phyloP scores from a whole-genome alignment of 1,140 invertebrate genomes.

The Drosophila truncata region DNA sequence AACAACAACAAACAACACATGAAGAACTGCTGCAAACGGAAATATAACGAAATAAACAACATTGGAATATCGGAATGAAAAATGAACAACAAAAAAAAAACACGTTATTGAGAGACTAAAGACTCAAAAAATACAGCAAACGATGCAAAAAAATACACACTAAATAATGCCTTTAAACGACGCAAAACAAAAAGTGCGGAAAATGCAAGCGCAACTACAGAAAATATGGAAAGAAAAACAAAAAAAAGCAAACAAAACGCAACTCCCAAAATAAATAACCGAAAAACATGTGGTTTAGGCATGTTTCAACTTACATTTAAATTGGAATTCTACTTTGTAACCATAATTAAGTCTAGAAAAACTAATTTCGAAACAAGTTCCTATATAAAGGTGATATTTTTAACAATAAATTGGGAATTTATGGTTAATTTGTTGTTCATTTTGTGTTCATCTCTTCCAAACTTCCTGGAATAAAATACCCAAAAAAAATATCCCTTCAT shows the following conservation, averaged over 20 bases:
- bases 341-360: not conserved
- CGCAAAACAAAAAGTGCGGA: conserved; percentile 12
- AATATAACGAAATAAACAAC: conserved; percentile 41
- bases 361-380: not conserved
- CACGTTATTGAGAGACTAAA: conserved; percentile 27
- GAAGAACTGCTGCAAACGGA: conserved; percentile 39
- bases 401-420: too few relatives aligned
- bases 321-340: not conserved
- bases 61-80: conserved; percentile 15
- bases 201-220: conserved; percentile 14
- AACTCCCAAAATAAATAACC: conserved; percentile 24
- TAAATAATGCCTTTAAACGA: conserved; percentile 19
- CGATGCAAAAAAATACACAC: conserved; percentile 16
- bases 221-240: not conserved
- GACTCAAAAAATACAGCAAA: conserved; percentile 27
- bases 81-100: conserved; percentile 30
- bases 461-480: too few relatives aligned
- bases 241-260: conserved; percentile 1
- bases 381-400: not conserved
- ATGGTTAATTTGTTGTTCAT: too few relatives aligned
- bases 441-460: too few relatives aligned
- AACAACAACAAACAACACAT: conserved; percentile 18
- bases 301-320: conserved; percentile 28
- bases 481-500: too few relatives aligned
- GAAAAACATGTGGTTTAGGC: conserved; percentile 29